Percentiles rank a stretch among this genome's conserved stretches.
Evolutionary conservation across 1,140 invertebrate species (phyloP).

Genomic region (Laodelphax striatellus): DNA sequence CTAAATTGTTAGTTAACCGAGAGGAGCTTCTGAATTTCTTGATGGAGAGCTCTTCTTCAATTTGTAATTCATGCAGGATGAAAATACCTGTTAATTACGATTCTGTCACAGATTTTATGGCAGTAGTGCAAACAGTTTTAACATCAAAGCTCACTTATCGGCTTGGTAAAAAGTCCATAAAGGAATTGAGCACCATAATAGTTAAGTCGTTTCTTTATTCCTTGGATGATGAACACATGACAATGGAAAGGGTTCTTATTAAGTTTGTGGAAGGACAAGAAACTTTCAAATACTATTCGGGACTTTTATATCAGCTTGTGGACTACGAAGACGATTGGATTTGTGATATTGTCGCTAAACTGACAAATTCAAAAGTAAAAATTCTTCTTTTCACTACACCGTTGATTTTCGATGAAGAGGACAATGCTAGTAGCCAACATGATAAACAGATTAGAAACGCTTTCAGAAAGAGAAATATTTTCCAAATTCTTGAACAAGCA

Average conservation of each 20-base stretch:
- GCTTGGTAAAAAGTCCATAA: background rate
- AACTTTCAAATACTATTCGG: background rate
- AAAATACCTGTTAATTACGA: slow-evolving; percentile 3
- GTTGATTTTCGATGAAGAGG: background rate
- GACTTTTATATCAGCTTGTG: slow-evolving; percentile 4
- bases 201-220: slow-evolving; percentile 6
- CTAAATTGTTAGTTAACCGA: background rate
- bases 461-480: background rate
- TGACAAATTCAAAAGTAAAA: background rate
- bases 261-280: background rate
- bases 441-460: background rate
- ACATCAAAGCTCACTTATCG: background rate
- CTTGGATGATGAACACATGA: slow-evolving; percentile 3
- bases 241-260: background rate
- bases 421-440: background rate
- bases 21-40: background rate
- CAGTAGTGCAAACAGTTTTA: background rate
- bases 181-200: background rate
- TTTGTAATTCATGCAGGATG: slow-evolving; percentile 2
- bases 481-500: background rate
- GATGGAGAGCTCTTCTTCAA: background rate
- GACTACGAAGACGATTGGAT: background rate
- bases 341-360: slow-evolving; percentile 1
- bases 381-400: background rate
- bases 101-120: background rate